phyloP scores from a whole-genome alignment of 1,140 invertebrate genomes.

The Drosophila auraria region DNA sequence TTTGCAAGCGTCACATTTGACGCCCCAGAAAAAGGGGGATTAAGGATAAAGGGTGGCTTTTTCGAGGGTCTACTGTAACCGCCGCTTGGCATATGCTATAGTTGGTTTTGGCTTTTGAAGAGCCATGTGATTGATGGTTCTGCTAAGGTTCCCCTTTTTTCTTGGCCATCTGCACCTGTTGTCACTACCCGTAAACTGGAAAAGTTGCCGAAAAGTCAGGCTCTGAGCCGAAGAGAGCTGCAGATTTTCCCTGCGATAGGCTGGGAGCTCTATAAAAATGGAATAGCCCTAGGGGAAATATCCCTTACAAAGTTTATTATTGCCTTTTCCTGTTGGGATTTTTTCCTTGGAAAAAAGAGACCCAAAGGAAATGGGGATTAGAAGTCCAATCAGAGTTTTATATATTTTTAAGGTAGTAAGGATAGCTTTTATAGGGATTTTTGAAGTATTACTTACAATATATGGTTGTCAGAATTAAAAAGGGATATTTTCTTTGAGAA shows the following conservation, averaged over 20 bases:
- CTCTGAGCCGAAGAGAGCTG: background rate
- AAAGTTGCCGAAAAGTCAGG: slow-evolving; percentile 40
- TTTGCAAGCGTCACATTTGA: slow-evolving; percentile 57
- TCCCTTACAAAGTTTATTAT: slow-evolving; percentile 39
- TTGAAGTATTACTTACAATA: background rate
- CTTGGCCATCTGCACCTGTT: slow-evolving; percentile 61
- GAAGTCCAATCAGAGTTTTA: background rate
- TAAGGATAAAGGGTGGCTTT: slow-evolving; percentile 50
- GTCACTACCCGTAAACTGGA: slow-evolving; percentile 40
- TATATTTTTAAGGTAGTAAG: background rate
- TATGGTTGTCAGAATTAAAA: background rate
- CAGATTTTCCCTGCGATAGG: slow-evolving; percentile 12
- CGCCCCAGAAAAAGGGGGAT: slow-evolving; percentile 26
- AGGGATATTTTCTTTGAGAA: background rate
- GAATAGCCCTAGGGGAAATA: slow-evolving; percentile 41
- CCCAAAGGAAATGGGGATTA: slow-evolving; percentile 36
- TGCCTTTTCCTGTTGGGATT: slow-evolving; percentile 39
- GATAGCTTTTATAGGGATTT: background rate
- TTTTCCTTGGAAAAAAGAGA: slow-evolving; percentile 5
- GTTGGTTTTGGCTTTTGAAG: slow-evolving; percentile 35
- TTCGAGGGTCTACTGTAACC: slow-evolving; percentile 42
- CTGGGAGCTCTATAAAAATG: slow-evolving; percentile 38
- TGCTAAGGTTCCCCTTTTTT: slow-evolving; percentile 25
- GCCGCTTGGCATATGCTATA: slow-evolving; percentile 61
- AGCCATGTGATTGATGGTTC: slow-evolving; percentile 69